phyloP scores from a whole-genome alignment of 2,113 vertebrate genomes.

The Halcyon malimbica region DNA sequence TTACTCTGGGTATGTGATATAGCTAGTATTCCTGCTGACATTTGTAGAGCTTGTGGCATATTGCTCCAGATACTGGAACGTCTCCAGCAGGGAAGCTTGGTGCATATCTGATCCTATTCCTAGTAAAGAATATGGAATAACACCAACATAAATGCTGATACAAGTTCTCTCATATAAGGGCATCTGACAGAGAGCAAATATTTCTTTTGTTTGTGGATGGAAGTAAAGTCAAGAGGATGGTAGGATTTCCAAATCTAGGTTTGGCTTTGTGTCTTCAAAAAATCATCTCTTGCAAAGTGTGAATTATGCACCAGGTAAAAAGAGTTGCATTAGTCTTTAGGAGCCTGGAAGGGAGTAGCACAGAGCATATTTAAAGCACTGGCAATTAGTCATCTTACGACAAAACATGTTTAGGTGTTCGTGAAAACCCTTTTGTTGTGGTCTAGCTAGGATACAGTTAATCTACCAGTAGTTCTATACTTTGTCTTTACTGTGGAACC shows the following conservation, averaged over 20 bases:
- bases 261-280: not conserved
- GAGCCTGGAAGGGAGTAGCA: not conserved
- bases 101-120: slow-evolving; percentile 19
- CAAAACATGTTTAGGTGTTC: not conserved
- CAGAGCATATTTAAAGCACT: not conserved
- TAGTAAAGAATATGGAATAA: not conserved
- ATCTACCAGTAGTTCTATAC: not conserved
- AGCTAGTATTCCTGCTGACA: not conserved
- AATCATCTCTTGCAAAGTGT: not conserved
- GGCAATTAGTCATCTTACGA: not conserved
- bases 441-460: not conserved
- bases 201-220: not conserved
- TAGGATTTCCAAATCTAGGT: not conserved
- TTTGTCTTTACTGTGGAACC: not conserved
- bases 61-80: slow-evolving; percentile 48
- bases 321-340: not conserved
- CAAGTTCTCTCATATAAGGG: slow-evolving; percentile 23
- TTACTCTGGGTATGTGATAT: not conserved
- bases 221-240: not conserved
- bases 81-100: slow-evolving; percentile 38
- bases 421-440: not conserved
- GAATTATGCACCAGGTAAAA: not conserved
- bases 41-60: not conserved
- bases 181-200: not conserved
- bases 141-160: slow-evolving; percentile 8